A percentile compares a stretch with the other conserved stretches of the same genome.
phyloP scores from a whole-genome alignment of 2,113 vertebrate species.

The Malurus melanocephalus region DNA sequence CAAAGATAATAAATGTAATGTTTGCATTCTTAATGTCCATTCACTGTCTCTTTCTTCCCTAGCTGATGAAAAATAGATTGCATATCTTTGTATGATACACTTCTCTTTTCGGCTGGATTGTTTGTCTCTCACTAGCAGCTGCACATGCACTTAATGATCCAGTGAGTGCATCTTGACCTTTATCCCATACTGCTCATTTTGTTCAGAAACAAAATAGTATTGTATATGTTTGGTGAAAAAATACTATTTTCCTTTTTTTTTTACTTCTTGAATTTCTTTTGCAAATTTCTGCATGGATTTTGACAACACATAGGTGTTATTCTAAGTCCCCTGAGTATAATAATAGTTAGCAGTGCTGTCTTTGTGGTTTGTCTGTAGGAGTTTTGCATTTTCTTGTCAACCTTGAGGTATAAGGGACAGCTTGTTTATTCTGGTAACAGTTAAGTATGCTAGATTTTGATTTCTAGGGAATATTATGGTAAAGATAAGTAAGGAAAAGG shows the following conservation, averaged over 20 bases:
- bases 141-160: neutral
- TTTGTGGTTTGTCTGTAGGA: neutral
- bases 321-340: neutral
- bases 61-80: conserved; percentile 3
- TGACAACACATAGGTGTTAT: accelerated
- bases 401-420: neutral
- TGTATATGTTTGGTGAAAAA: neutral
- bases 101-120: neutral
- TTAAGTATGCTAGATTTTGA: neutral
- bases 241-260: neutral
- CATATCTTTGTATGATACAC: neutral
- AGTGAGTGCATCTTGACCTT: neutral
- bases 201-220: neutral
- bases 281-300: neutral
- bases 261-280: neutral
- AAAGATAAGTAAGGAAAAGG: neutral
- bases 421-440: neutral
- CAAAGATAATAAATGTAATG: neutral
- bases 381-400: neutral
- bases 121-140: neutral
- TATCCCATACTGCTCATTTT: neutral
- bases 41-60: neutral
- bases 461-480: neutral
- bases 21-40: neutral
- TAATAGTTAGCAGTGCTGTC: neutral